Evolutionary conservation across 2,113 vertebrate genomes (phyloP), one percentile per base, ranked within the genome.

Genomic region (Nothocercus julius): DNA sequence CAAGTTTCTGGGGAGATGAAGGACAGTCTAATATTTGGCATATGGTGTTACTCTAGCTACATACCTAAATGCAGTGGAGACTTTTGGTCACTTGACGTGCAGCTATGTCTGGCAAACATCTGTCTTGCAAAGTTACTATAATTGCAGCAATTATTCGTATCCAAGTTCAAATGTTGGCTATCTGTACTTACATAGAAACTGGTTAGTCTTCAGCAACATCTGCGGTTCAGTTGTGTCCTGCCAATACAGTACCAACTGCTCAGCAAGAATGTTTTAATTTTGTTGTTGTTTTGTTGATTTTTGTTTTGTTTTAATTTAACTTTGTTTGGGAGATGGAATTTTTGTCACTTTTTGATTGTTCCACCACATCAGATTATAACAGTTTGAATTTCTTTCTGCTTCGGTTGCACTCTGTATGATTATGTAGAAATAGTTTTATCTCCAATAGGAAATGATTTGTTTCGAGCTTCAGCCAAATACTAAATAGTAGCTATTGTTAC

Each of bases 271-370:
- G 11, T 62, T 49, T 44, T n/a, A 5, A 15, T 75, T 59, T 59
- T 47, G 25, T 21, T 4, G 0, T 20, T 21, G 15, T 75, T 59
- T 70, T 47, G 28, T 21, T 4, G 0, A 9, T 8, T 47, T 47
- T 20, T 24, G 22, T 17, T 8, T 28, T 8, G 81, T 70, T 68
- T 30, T 63, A 34, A 47, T 45, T 30, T 28, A 54, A 28, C 10
- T 56, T 56, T 56, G 13, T 56, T 56, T 56, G 27, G 28, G 28
- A 59, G 49, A 40, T 51, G 17, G 34, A 54, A 56, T 61, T 83
- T 59, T 59, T 47, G 45, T 47, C 45, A 19, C 45, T 47, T 25
- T 42, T n/a, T 8, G 13, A 9, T 84, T 21, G 2, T 73, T 81
- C 56, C 11, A 22, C 70, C 14, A 5, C 4, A 51, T 49, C 10